phyloP scores from a whole-genome alignment of 2,113 vertebrate genomes.

The Microtus pennsylvanicus region DNA sequence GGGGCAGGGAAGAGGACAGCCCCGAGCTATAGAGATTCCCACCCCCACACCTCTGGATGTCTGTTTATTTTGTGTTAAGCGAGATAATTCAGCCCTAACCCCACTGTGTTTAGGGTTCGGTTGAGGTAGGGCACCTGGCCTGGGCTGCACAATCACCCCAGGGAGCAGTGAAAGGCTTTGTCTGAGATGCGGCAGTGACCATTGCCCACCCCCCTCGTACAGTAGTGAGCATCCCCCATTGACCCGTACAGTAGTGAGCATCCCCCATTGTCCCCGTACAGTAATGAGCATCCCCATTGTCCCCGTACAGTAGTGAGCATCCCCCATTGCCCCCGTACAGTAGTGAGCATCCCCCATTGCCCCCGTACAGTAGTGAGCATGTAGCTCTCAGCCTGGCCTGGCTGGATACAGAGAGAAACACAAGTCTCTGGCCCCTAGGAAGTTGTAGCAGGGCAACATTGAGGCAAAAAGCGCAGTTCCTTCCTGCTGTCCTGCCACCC shows the following conservation, averaged over 20 bases:
- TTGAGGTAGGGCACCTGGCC: fast-evolving
- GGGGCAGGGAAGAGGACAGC: neutral
- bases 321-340: too few species aligned
- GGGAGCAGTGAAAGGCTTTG: neutral
- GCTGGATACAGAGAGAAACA: neutral
- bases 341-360: too few species aligned
- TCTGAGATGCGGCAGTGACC: neutral
- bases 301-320: fast-evolving
- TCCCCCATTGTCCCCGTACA: too few species aligned
- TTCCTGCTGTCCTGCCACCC: neutral
- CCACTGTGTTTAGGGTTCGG: neutral
- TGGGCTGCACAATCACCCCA: too few species aligned
- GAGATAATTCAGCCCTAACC: neutral
- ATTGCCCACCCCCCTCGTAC: too few species aligned
- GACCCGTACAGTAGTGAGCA: too few species aligned
- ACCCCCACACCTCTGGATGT: neutral
- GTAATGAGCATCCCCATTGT: too few species aligned
- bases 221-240: too few species aligned
- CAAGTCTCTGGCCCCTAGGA: neutral
- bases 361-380: fast-evolving
- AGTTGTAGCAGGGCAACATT: fast-evolving
- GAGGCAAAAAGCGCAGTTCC: neutral
- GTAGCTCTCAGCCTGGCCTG: neutral
- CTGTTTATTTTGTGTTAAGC: neutral
- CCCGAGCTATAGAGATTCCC: neutral